Evolutionary conservation across 1,140 invertebrate genomes (phyloP).

Genomic region (Aphelinus certus): DNA sequence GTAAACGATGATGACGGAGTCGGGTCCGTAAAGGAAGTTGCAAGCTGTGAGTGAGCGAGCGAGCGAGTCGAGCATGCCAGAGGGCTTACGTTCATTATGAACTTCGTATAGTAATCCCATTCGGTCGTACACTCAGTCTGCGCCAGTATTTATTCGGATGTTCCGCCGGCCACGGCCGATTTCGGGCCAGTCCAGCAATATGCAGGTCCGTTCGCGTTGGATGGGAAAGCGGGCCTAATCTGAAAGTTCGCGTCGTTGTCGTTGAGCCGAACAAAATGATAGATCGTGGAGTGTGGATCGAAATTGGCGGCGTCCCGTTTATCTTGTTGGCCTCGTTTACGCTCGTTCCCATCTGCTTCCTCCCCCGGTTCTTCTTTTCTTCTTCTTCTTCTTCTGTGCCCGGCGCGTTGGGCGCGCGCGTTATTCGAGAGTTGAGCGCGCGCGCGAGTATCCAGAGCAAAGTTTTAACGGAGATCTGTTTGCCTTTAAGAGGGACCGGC

Average conservation of each 20-base stretch:
- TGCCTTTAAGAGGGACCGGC: slow-evolving; percentile 20
- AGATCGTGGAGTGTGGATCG: not conserved
- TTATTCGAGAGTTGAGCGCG: slow-evolving; percentile 9
- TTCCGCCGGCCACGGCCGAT: no score
- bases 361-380: not conserved
- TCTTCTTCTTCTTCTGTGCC: no score
- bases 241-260: no score
- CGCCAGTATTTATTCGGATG: slow-evolving; percentile 6
- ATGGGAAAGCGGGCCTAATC: no score
- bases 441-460: not conserved
- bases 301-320: not conserved
- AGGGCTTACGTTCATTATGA: slow-evolving; percentile 14
- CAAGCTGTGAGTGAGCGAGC: not conserved
- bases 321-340: not conserved
- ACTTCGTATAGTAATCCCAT: slow-evolving; percentile 31
- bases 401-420: not conserved
- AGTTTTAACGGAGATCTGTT: slow-evolving; percentile 29
- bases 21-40: slow-evolving; percentile 11
- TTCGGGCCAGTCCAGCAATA: no score
- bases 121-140: not conserved
- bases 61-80: not conserved
- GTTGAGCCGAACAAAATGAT: no score
- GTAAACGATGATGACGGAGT: slow-evolving; percentile 14
- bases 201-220: no score
- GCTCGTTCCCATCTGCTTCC: not conserved